These are phyloP conservation scores for Verasper variegatus DNA, from an alignment of 2,113 vertebrate species.

Conservation along the genomic window DNA sequence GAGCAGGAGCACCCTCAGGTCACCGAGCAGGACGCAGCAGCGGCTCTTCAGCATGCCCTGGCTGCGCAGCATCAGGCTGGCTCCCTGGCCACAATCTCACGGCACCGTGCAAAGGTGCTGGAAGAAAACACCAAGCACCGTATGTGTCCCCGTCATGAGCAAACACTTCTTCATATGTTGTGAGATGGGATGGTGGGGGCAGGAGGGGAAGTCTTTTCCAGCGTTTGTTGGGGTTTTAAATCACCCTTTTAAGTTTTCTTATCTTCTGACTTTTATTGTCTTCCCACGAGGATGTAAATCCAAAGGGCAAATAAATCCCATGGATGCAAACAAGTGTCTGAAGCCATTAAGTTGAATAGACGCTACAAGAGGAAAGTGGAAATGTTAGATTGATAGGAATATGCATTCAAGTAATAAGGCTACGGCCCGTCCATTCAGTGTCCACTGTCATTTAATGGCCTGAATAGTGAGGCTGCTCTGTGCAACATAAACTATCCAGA, in stretches of 20 bases:
- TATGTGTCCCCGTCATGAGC: constrained; percentile 65
- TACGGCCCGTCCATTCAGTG: constrained; percentile 52
- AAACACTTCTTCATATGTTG: constrained; percentile 54
- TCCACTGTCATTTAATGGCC: constrained; percentile 64
- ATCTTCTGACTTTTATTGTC: constrained; percentile 48
- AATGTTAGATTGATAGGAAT: constrained; percentile 65
- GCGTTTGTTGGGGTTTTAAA: constrained; percentile 12
- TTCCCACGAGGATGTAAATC: constrained; percentile 48
- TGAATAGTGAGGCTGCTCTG: constrained; percentile 46
- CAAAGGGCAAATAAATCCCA: constrained; percentile 66
- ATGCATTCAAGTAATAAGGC: constrained; percentile 67
- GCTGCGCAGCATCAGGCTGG: constrained; percentile 89
- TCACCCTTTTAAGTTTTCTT: background rate
- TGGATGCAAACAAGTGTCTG: constrained; percentile 82
- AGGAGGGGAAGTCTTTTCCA: constrained; percentile 14
- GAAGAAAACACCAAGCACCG: constrained; percentile 75
- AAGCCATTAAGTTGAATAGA: constrained; percentile 77
- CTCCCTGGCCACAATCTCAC: constrained; percentile 74
- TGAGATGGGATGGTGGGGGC: constrained; percentile 25
- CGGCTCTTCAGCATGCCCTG: constrained; percentile 96
- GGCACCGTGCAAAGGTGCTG: constrained; percentile 81
- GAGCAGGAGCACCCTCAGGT: constrained; percentile 96
- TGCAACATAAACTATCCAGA: constrained; percentile 59
- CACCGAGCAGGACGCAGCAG: constrained; percentile 96
- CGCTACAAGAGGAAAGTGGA: constrained; percentile 62